Percentiles rank a stretch among this genome's conserved stretches.
Conservation (phyloP, 2,888 invertebrate genomes). For the Andrena fulva region DNA sequence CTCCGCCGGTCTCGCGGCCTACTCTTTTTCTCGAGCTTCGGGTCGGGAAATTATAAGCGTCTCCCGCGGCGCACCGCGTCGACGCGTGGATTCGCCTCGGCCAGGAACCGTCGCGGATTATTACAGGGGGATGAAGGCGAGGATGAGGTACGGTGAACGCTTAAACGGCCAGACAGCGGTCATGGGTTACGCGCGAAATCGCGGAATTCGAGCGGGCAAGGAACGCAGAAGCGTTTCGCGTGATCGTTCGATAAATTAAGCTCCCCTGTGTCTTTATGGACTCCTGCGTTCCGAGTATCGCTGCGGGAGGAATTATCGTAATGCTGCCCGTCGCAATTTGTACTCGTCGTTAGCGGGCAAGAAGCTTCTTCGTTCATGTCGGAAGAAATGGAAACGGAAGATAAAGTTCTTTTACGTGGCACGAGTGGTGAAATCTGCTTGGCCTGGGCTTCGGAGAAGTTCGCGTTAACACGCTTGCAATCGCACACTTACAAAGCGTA, state of each 20-base stretch:
- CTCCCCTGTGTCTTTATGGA: conserved; percentile 55
- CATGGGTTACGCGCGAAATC: conserved; percentile 22
- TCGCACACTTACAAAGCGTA: too few relatives aligned
- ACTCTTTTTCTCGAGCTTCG: background rate
- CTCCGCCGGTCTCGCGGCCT: background rate
- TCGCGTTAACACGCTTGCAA: too few relatives aligned
- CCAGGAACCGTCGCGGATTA: conserved; percentile 33
- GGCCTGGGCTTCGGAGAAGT: too few relatives aligned
- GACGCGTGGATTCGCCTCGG: conserved; percentile 37
- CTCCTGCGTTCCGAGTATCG: conserved; percentile 45
- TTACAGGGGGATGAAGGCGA: background rate
- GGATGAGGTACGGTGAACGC: background rate
- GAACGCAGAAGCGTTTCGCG: conserved; percentile 57
- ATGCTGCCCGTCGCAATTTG: conserved; percentile 52
- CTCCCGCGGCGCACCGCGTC: conserved; percentile 23
- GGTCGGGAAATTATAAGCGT: conserved; percentile 17
- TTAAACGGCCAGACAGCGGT: conserved; percentile 14
- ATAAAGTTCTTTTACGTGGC: background rate
- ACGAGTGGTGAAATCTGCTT: too few relatives aligned
- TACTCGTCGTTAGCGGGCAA: conserved; percentile 15
- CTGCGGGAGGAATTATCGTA: conserved; percentile 52
- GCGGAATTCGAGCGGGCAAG: conserved; percentile 40
- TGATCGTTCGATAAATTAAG: conserved; percentile 56
- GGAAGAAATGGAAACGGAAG: background rate
- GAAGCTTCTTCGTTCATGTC: conserved; percentile 31